These are phyloP conservation scores for Cepaea nemoralis DNA, from an alignment of 1,140 invertebrate species.

Conservation along the genomic window DNA sequence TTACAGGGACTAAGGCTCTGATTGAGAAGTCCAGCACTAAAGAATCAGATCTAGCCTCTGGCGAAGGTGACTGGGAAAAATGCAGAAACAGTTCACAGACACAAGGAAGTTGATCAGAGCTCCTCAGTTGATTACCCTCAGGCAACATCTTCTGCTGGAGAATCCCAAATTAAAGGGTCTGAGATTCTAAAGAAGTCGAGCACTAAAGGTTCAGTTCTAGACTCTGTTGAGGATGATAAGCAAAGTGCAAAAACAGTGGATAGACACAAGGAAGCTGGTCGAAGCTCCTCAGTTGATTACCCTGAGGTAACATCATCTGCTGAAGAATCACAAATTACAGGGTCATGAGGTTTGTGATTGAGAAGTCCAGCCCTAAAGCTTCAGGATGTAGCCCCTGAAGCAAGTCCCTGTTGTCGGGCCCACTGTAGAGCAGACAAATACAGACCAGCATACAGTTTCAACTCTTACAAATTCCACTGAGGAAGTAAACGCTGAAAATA, in stretches of 20 bases:
- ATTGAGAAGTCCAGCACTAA: neutral
- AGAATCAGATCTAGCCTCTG: neutral
- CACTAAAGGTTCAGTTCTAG: neutral
- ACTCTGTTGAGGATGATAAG: too few relatives aligned
- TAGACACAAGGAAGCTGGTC: too few relatives aligned
- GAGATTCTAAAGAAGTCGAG: neutral
- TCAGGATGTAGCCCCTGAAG: neutral
- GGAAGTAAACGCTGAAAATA: neutral
- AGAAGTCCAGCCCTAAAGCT: too few relatives aligned
- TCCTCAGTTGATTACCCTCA: too few relatives aligned
- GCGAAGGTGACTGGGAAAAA: too few relatives aligned
- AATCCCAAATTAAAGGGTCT: neutral
- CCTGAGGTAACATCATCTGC: too few relatives aligned
- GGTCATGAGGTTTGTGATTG: too few relatives aligned
- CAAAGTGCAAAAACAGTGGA: too few relatives aligned
- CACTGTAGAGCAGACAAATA: neutral
- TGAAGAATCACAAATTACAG: too few relatives aligned
- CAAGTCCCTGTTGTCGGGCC: neutral
- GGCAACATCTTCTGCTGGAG: neutral
- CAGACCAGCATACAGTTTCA: neutral
- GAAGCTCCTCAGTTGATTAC: too few relatives aligned
- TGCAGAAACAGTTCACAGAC: too few relatives aligned
- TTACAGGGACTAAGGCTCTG: neutral
- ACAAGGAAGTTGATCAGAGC: too few relatives aligned
- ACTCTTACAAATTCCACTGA: neutral